Base-by-base conservation (phyloP, 2,113 vertebrate genomes). In the Bubo blakistoni region DNA sequence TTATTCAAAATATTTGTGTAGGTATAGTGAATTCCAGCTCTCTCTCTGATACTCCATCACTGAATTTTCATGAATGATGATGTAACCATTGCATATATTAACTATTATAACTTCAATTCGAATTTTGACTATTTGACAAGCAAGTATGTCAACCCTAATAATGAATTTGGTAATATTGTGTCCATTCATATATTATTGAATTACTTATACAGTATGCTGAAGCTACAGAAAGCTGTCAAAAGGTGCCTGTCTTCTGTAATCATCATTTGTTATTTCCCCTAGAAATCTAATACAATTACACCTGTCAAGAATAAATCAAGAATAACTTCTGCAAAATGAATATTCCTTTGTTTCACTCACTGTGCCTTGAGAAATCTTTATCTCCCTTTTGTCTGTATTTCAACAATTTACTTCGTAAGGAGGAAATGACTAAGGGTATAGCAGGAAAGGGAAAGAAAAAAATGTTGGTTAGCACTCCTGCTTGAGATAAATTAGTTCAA, bases 231-330 rank as follows among this genome's bases (percentile, higher is more conserved):
- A 49, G 20, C 32, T 86, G 86, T 89, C 57, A 90, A 82, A 95
- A 77, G 6, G 21, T 87, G 36, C 51, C 87, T 91, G 61, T 85
- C 81, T 69, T 94, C 36, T 36, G 26, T 76, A 89, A 87, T 82
- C 78, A 91, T 52, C 9, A 70, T 86, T 88, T 79, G 17, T 69
- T 91, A 69, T 89, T 87, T 91, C n/a, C 70, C 81, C 36, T 79
- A 57, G 80, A 93, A 94, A 89, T 88, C 66, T 89, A 94, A 85
- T 91, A 92, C 65, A 90, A 91, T 89, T 94, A 88, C 42, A 66
- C 17, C n/a, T 77, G 70, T 89, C 81, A 85, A 57, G 20, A 94
- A 91, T 69, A 95, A 94, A 95, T 80, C 89, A 89, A 73, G 62
- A 92, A 81, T 87, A 91, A 69, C 59, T 92, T 58, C 77, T 85